Percentiles rank a stretch among this genome's conserved stretches.
Evolutionary conservation across 1,140 invertebrate species (phyloP).

Genomic region (Drosophila mauritiana): DNA sequence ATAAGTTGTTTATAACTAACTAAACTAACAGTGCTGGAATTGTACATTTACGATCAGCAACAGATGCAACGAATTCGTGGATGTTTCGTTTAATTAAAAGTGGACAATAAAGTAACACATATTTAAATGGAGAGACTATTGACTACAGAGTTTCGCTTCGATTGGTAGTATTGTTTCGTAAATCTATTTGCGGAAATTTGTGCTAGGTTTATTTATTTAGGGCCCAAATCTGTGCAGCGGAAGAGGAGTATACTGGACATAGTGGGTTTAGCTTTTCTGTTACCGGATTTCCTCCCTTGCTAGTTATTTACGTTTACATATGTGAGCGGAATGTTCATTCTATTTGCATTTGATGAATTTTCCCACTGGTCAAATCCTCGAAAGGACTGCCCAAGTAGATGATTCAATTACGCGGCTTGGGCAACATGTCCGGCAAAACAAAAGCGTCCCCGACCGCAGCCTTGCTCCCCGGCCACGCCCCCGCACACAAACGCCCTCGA

Average conservation of each 20-base stretch:
- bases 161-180: neutral
- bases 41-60: too few relatives aligned
- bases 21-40: too few relatives aligned
- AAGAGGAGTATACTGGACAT: neutral
- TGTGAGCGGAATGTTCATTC: neutral
- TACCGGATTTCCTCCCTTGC: neutral
- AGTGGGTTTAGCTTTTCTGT: neutral
- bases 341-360: neutral
- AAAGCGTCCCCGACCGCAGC: neutral
- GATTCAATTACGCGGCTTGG: slow-evolving; percentile 20
- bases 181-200: neutral
- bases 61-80: too few relatives aligned
- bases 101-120: too few relatives aligned
- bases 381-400: slow-evolving; percentile 20
- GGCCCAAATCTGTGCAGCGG: too few relatives aligned
- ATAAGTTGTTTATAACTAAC: too few relatives aligned
- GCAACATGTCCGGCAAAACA: slow-evolving; percentile 9
- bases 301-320: too few relatives aligned
- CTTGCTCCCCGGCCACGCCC: neutral
- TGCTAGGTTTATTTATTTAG: neutral
- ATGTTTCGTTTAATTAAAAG: too few relatives aligned
- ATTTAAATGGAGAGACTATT: too few relatives aligned
- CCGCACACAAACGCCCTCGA: neutral
- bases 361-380: slow-evolving; percentile 1
- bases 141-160: too few relatives aligned